Conservation (phyloP, 2,113 vertebrate genomes). For the Phalacrocorax brasilianus region DNA sequence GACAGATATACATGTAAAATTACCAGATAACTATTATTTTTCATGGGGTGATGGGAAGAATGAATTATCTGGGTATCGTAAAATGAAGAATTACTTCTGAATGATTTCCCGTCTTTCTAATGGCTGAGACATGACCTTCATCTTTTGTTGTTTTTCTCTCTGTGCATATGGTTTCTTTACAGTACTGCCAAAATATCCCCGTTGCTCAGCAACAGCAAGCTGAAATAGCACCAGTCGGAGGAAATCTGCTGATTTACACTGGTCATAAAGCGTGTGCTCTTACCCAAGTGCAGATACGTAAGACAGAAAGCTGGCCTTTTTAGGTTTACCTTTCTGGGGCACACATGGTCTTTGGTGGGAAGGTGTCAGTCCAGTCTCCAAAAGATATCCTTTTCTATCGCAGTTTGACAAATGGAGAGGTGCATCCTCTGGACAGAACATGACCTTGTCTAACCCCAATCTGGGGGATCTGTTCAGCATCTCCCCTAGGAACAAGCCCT, state of each 20-base stretch:
- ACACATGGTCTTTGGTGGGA: no score
- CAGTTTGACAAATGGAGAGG: no score
- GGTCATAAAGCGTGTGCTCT: background rate
- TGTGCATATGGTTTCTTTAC: background rate
- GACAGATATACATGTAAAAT: background rate
- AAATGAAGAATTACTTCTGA: background rate
- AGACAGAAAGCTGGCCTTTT: background rate
- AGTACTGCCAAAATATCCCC: background rate
- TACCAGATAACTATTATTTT: background rate
- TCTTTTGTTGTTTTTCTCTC: background rate
- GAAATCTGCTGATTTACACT: background rate
- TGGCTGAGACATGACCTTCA: background rate
- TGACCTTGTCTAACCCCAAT: no score
- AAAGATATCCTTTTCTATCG: no score
- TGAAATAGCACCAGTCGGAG: background rate
- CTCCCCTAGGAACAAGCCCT: no score
- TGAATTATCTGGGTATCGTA: background rate
- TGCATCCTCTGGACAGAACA: no score
- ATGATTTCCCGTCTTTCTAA: background rate
- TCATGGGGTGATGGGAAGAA: background rate
- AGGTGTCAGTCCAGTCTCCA: no score
- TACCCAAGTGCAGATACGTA: fast-evolving
- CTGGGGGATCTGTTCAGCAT: no score
- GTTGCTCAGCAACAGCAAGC: slow-evolving; percentile 49
- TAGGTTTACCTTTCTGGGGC: no score